Conservation (phyloP, 2,113 vertebrate genomes). For the Chinchilla lanigera region DNA sequence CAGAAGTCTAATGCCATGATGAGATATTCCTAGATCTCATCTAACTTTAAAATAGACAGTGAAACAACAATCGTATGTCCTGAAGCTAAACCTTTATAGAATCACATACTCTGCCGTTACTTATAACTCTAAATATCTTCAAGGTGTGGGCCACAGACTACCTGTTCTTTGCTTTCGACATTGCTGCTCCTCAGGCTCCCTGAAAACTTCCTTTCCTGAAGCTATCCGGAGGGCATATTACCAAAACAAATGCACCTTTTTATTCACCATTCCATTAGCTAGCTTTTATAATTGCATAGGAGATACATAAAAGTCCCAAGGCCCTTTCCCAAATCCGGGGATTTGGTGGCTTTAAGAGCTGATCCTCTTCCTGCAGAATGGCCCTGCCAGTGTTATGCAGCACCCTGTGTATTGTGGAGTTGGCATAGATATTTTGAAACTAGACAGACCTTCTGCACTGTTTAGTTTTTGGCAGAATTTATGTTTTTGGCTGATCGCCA, state of each 20-base stretch:
- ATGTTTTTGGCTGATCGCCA: constrained; percentile 87
- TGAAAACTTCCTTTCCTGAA: background rate
- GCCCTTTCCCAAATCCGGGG: background rate
- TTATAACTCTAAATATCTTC: background rate
- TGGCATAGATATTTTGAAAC: constrained; percentile 86
- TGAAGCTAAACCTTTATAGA: background rate
- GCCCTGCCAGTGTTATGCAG: background rate
- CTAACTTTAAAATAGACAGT: constrained; percentile 39
- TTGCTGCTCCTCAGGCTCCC: background rate
- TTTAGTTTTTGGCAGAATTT: constrained; percentile 88
- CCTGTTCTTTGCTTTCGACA: accelerated
- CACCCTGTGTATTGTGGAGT: background rate
- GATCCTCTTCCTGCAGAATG: background rate
- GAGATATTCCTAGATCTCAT: constrained; percentile 16
- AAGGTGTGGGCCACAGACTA: background rate
- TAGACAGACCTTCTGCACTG: constrained; percentile 85
- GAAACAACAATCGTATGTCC: background rate
- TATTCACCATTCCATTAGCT: background rate
- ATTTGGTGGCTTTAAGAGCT: background rate
- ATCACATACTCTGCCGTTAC: background rate
- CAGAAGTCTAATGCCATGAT: background rate
- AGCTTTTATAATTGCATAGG: background rate
- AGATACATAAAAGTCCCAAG: background rate
- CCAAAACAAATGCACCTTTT: background rate
- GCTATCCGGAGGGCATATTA: background rate